A percentile compares a stretch with the other conserved stretches of the same genome.
Conservation (phyloP, 2,888 invertebrate genomes). For the Pterobdella sp. region DNA sequence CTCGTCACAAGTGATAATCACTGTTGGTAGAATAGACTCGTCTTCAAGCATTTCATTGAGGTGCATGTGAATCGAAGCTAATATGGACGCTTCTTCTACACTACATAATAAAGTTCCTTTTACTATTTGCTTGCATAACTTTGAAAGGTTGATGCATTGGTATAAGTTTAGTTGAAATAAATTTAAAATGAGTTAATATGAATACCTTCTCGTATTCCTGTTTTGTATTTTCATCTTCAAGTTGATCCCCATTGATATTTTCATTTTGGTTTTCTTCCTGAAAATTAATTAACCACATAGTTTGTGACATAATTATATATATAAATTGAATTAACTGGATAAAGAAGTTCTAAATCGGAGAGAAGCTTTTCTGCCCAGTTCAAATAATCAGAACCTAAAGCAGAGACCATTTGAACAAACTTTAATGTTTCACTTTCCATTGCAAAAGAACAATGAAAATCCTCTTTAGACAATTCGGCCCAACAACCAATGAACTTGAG, state of each 20-base stretch:
- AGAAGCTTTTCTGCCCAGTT: constrained; percentile 52
- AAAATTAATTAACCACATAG: neutral
- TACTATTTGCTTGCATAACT: constrained; percentile 59
- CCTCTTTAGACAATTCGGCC: constrained; percentile 45
- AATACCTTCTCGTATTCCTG: constrained; percentile 8
- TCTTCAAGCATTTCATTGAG: constrained; percentile 52
- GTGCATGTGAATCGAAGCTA: constrained; percentile 60
- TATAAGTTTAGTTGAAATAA: neutral
- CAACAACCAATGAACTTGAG: constrained; percentile 47
- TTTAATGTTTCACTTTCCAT: constrained; percentile 54
- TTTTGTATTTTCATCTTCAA: constrained; percentile 10
- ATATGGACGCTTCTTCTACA: constrained; percentile 59
- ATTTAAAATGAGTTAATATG: neutral
- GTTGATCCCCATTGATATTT: neutral
- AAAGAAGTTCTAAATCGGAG: constrained; percentile 41
- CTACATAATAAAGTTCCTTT: constrained; percentile 59
- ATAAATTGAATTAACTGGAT: constrained; percentile 16
- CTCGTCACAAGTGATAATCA: constrained; percentile 16
- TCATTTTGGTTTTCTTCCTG: constrained; percentile 5
- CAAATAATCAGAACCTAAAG: constrained; percentile 56
- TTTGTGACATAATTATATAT: neutral
- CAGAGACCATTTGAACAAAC: constrained; percentile 55
- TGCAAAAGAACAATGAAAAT: constrained; percentile 44
- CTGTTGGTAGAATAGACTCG: constrained; percentile 15
- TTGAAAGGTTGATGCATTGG: constrained; percentile 32